Evolutionary conservation across 2,797 vertebrate species (phyloP), one percentile per base, ranked within the genome.

Genomic region (Ctenopoma multispine): DNA sequence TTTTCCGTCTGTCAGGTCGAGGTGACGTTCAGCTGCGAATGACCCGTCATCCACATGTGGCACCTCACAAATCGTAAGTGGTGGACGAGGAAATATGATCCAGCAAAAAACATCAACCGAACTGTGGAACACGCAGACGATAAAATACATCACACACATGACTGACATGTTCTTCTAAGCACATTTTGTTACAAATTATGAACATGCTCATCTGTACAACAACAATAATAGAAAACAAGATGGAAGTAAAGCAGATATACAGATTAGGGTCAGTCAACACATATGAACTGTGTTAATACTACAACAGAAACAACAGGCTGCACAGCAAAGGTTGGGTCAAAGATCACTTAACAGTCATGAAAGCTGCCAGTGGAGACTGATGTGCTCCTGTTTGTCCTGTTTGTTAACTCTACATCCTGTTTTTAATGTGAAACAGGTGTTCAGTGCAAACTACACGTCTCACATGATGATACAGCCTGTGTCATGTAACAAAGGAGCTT

Each of bases 31-130:
- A 83, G 74, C 72, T 81, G 56, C 90, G 89, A 83, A 91, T 91
- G 90, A 84, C 86, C 83, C 88, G 81, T 72, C 92, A 87, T 78
- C 89, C 91, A 80, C 90, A 76, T 2, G 89, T 95, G 81, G 94
- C 92, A 24, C 94, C 94, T 91, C 94, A 95, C 87, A 95, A 95
- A 92, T 95, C 93, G 95, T 95, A 94, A 95, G 95, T 94, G 63
- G 54, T 64, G 41, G 60, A 62, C 20, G 51, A 83, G 82, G 89
- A 85, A 89, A 92, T 81, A 44, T 21, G 73, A 93, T 82, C 84
- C 82, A 53, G 51, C 10, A 27, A 21, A 44, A 69, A 79, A 87
- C 84, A 75, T 71, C 66, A 75, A 77, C 60, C 50, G 41, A 81
- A 54, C 70, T 36, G 71, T 60, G 58, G 41, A 65, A 54, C 46